These are phyloP conservation scores for Apostichopus leukothele DNA, from an alignment of 53 echinoderm and acorn worm species.

Conservation along the genomic window DNA sequence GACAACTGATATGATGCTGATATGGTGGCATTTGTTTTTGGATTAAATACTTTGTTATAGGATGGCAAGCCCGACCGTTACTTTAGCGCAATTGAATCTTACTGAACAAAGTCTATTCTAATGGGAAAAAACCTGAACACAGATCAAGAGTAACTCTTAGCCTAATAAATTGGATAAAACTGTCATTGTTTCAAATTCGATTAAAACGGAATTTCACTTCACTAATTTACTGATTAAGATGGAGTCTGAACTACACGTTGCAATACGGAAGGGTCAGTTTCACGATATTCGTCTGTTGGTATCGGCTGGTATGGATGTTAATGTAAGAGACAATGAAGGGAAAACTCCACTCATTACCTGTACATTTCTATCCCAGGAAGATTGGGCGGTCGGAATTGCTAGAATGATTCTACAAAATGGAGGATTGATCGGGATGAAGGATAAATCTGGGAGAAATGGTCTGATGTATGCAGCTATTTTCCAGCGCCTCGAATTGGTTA, in stretches of 20 bases:
- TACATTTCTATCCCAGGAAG: slow-evolving; percentile 66
- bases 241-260: slow-evolving; percentile 70
- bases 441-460: slow-evolving; percentile 77
- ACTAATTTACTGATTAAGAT: background rate
- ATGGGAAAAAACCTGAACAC: too few relatives aligned
- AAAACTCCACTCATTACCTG: slow-evolving; percentile 86
- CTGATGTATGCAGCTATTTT: slow-evolving; percentile 74
- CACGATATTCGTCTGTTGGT: slow-evolving; percentile 78
- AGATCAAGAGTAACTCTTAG: too few relatives aligned
- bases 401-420: slow-evolving; percentile 76
- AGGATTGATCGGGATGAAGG: slow-evolving; percentile 71
- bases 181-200: too few relatives aligned
- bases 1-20: too few relatives aligned
- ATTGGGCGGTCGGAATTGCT: slow-evolving; percentile 83
- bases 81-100: too few relatives aligned
- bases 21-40: too few relatives aligned
- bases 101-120: too few relatives aligned
- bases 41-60: too few relatives aligned
- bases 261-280: slow-evolving; percentile 76
- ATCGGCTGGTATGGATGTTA: slow-evolving; percentile 66
- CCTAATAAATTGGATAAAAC: too few relatives aligned
- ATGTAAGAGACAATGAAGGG: slow-evolving; percentile 53
- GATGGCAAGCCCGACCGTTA: too few relatives aligned
- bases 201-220: too few relatives aligned
- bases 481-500: slow-evolving; percentile 61